Conservation (phyloP, 2,888 invertebrate species). For the Limnephilus marmoratus region DNA sequence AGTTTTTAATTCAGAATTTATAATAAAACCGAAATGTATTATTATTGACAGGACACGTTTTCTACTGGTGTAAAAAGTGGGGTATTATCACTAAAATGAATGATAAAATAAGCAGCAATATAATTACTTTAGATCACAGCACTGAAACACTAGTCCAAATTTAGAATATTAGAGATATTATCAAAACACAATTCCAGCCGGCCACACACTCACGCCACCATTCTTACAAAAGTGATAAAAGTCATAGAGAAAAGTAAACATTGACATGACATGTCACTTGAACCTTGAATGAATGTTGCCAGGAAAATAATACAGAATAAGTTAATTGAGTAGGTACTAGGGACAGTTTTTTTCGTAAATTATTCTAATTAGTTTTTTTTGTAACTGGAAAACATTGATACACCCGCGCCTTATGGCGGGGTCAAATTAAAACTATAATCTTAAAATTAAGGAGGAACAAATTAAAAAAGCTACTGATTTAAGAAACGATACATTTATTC, state of each 20-base stretch:
- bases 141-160: slow-evolving; percentile 13
- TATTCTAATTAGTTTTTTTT: too few species aligned
- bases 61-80: neutral
- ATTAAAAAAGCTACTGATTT: too few species aligned
- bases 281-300: slow-evolving; percentile 5
- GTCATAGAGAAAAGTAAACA: slow-evolving; percentile 39
- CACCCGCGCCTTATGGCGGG: too few species aligned
- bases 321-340: neutral
- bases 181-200: slow-evolving; percentile 38
- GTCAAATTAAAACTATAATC: too few species aligned
- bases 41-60: neutral
- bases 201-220: slow-evolving; percentile 25
- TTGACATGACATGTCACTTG: slow-evolving; percentile 7
- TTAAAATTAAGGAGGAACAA: too few species aligned
- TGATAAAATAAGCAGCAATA: slow-evolving; percentile 12
- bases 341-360: too few species aligned
- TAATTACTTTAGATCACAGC: slow-evolving; percentile 41
- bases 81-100: neutral
- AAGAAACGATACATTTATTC: too few species aligned
- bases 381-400: too few species aligned
- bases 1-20: neutral
- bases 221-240: neutral
- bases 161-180: slow-evolving; percentile 3
- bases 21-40: neutral
- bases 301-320: neutral